Evolutionary conservation across 2,888 invertebrate species (phyloP).

Genomic region (Orthosia gothica): DNA sequence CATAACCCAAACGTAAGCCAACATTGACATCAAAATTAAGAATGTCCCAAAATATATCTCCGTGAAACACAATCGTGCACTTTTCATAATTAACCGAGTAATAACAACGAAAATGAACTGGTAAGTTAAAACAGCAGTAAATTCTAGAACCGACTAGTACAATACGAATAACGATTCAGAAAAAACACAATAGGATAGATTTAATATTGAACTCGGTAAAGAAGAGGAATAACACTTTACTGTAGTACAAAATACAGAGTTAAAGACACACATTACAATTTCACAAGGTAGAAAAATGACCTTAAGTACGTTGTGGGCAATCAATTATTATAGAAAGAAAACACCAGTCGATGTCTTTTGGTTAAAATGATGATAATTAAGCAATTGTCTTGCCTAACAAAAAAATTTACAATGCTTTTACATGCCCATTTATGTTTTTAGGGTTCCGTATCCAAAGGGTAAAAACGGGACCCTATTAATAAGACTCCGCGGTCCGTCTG

Average conservation of each 20-base stretch:
- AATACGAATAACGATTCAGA: conserved; percentile 23
- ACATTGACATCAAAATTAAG: conserved; percentile 1
- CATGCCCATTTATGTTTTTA: neutral
- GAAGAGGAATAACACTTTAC: neutral
- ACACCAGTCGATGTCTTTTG: too few relatives aligned
- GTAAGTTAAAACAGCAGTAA: conserved; percentile 49
- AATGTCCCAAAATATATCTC: conserved; percentile 15
- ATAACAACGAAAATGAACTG: conserved; percentile 52
- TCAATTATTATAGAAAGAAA: too few relatives aligned
- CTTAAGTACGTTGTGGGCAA: too few relatives aligned
- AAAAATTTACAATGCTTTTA: neutral
- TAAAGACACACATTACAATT: too few relatives aligned
- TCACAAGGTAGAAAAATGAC: too few relatives aligned
- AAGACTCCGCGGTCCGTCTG: too few relatives aligned
- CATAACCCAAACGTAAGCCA: neutral
- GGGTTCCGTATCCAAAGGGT: too few relatives aligned
- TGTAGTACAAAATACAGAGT: neutral
- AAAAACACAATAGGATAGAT: conserved; percentile 3
- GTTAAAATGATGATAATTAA: too few relatives aligned
- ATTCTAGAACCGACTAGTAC: conserved; percentile 36
- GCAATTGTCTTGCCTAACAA: neutral
- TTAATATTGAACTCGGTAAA: neutral
- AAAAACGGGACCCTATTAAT: too few relatives aligned
- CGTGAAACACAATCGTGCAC: conserved; percentile 28
- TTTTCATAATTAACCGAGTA: conserved; percentile 56